These are phyloP conservation scores for Petroica traversi DNA, from an alignment of 2,113 vertebrate genomes.

Conservation along the genomic window DNA sequence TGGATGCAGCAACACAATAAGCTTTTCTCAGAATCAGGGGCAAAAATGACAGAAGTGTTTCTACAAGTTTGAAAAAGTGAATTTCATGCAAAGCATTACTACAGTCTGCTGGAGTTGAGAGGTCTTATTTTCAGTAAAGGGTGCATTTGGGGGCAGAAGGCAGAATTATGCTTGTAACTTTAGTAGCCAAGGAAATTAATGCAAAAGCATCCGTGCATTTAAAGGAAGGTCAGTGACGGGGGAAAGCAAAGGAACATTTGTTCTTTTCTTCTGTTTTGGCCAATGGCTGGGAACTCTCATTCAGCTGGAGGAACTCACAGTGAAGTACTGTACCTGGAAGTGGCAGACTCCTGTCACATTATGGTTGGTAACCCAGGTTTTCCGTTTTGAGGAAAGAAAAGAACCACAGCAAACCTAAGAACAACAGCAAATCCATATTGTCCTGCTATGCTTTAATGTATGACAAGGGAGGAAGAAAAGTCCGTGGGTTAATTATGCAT, in stretches of 20 bases:
- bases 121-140: background rate
- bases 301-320: background rate
- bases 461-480: background rate
- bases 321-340: background rate
- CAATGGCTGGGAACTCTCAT: background rate
- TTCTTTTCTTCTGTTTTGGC: background rate
- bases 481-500: background rate
- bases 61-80: background rate
- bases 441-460: background rate
- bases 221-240: background rate
- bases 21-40: background rate
- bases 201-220: background rate
- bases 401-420: background rate
- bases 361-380: background rate
- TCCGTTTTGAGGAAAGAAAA: background rate
- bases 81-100: background rate
- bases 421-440: background rate
- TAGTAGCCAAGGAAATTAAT: background rate
- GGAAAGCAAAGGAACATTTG: background rate
- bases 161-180: background rate
- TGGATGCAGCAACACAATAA: fast-evolving
- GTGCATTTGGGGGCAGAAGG: background rate
- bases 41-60: background rate
- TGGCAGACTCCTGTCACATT: background rate
- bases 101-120: background rate